phyloP scores from a whole-genome alignment of 2,888 invertebrate species.

The Meghimatium bilineatum region DNA sequence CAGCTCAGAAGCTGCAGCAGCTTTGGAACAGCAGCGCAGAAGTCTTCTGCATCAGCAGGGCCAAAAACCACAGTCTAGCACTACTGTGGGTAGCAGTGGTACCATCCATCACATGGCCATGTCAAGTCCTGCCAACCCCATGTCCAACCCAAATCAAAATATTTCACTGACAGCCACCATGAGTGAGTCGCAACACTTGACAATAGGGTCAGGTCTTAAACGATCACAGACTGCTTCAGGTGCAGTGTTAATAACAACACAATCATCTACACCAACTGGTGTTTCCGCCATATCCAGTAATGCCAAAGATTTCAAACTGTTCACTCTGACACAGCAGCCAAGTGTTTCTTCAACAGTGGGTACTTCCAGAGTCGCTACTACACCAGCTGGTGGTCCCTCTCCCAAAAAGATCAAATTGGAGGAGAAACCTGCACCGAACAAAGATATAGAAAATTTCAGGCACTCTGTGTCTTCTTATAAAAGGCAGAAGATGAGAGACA shows the following conservation, averaged over 20 bases:
- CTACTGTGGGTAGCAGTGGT: constrained; percentile 48
- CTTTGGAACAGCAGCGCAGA: constrained; percentile 15
- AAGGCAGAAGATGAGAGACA: constrained; percentile 65
- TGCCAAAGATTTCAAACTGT: constrained; percentile 28
- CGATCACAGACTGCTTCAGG: constrained; percentile 44
- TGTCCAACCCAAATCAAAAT: constrained; percentile 43
- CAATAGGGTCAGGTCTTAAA: constrained; percentile 32
- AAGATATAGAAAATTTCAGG: constrained; percentile 69
- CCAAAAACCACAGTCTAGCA: constrained; percentile 19
- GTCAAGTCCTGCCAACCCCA: constrained; percentile 46
- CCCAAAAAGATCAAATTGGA: constrained; percentile 73
- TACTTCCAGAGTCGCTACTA: neutral
- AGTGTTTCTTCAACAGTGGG: constrained; percentile 19
- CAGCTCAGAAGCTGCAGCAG: constrained; percentile 42
- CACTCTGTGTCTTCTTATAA: constrained; percentile 69
- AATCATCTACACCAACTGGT: constrained; percentile 34
- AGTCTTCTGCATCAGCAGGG: constrained; percentile 34
- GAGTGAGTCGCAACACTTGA: constrained; percentile 31
- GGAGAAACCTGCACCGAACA: constrained; percentile 68
- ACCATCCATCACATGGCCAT: constrained; percentile 68
- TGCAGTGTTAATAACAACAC: constrained; percentile 23
- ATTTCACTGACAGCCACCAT: constrained; percentile 44
- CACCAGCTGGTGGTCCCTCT: constrained; percentile 56
- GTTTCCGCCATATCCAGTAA: constrained; percentile 33
- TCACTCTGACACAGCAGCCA: constrained; percentile 33